Conservation (phyloP, 2,888 invertebrate genomes). For the Drosophila helvetica region DNA sequence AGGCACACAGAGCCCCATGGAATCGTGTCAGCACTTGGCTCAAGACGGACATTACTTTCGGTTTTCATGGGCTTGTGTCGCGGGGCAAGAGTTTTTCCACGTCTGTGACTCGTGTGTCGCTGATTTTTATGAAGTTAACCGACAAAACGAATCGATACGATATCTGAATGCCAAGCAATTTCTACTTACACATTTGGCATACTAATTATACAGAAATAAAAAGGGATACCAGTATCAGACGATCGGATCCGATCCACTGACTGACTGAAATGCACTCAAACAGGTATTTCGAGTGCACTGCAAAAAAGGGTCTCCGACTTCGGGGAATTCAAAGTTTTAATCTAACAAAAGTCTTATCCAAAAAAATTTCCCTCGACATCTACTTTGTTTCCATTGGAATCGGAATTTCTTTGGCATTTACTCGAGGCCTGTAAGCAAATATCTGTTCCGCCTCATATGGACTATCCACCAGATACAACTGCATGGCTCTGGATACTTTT, state of each 20-base stretch:
- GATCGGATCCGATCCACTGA: constrained; percentile 15
- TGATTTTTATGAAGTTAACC: constrained; percentile 52
- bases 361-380: neutral
- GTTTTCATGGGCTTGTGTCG: constrained; percentile 70
- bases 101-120: constrained; percentile 9
- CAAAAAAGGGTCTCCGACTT: neutral
- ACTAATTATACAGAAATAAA: constrained; percentile 13
- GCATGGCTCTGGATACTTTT: constrained; percentile 3
- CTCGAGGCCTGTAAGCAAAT: constrained; percentile 49
- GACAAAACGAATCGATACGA: constrained; percentile 47
- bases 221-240: constrained; percentile 19
- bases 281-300: constrained; percentile 3
- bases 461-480: constrained; percentile 53
- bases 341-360: neutral
- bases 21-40: constrained; percentile 59
- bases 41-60: constrained; percentile 69
- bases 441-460: constrained; percentile 57
- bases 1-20: constrained; percentile 11
- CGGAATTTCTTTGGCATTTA: constrained; percentile 35
- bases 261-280: constrained; percentile 16
- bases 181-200: constrained; percentile 50
- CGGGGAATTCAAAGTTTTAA: neutral
- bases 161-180: constrained; percentile 65
- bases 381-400: constrained; percentile 8
- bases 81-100: constrained; percentile 5